Evolutionary conservation across 2,113 vertebrate species (phyloP), one percentile per base, ranked within the genome.

Genomic region (Poeciliopsis retropinna): DNA sequence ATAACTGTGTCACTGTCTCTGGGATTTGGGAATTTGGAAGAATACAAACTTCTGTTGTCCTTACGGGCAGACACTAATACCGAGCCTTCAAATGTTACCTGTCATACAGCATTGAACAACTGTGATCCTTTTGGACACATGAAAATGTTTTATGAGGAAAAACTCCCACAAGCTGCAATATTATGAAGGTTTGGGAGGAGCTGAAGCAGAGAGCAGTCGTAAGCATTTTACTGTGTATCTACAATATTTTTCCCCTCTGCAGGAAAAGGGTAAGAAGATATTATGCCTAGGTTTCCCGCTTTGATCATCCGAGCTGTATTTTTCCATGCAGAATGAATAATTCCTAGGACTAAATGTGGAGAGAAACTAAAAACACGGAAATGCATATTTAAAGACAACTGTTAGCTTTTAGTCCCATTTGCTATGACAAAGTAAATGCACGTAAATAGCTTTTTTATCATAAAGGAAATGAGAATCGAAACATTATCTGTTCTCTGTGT

Each of bases 11-110:
- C 73, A 61, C 69, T 68, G 64, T 71, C 0, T 12, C 32, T 71
- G 62, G 65, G 73, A 82, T 75, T 37, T 65, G 32, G 72, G 51
- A 82, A 75, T 76, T 72, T 61, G 63, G 62, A 73, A 47, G 44
- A 47, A 47, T 47, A 47, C 14, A 47, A 47, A 19, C 44, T 47
- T 47, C 15, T 19, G 25, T 68, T 28, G 74, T 76, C 54, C 79
- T 67, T 77, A 19, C 8, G 25, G 37, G 8, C n/a, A 37, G 39
- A 73, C 30, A 51, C 5, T 69, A 73, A 76, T 76, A 69, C 44
- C 31, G 19, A 17, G 47, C 69, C 27, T 64, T 69, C 54, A 74
- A 29, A 60, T 66, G 73, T 60, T 69, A 51, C 80, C 66, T 61
- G 37, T 54, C 51, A 60, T 17, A 39, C 14, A 19, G 60, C 60